Conservation (phyloP, 2,888 invertebrate genomes). For the Heliothis peltigera region DNA sequence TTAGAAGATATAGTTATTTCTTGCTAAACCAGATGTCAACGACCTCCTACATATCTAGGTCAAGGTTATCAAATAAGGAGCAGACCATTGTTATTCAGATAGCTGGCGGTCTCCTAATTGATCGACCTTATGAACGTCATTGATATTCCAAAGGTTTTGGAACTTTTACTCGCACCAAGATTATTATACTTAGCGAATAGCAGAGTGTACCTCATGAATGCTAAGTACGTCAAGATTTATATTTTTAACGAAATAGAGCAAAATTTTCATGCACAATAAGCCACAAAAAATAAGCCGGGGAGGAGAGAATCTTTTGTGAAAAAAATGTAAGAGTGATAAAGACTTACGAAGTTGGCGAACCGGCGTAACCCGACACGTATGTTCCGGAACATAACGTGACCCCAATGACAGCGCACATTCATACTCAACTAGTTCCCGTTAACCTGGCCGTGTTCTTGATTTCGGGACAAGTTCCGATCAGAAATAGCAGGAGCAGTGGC, state of each 20-base stretch:
- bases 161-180: constrained; percentile 38
- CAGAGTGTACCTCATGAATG: constrained; percentile 39
- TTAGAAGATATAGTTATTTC: constrained; percentile 28
- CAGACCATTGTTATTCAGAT: constrained; percentile 54
- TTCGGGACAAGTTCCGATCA: constrained; percentile 77
- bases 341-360: constrained; percentile 66
- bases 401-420: constrained; percentile 75
- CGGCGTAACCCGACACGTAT: constrained; percentile 71
- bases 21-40: constrained; percentile 52
- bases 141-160: constrained; percentile 53
- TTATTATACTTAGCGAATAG: constrained; percentile 39
- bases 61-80: constrained; percentile 59
- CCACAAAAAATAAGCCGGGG: constrained; percentile 18
- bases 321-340: constrained; percentile 22
- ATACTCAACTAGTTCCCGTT: constrained; percentile 67
- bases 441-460: constrained; percentile 81
- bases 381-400: constrained; percentile 68
- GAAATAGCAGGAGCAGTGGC: constrained; percentile 85
- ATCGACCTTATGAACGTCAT: constrained; percentile 44
- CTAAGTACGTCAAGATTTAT: constrained; percentile 26
- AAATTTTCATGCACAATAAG: constrained; percentile 31
- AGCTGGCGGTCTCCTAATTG: constrained; percentile 37
- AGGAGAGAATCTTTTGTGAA: background rate
- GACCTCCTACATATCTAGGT: constrained; percentile 63
- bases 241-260: constrained; percentile 15